phyloP scores from a whole-genome alignment of 2,113 vertebrate species.

The Seriola aureovittata region DNA sequence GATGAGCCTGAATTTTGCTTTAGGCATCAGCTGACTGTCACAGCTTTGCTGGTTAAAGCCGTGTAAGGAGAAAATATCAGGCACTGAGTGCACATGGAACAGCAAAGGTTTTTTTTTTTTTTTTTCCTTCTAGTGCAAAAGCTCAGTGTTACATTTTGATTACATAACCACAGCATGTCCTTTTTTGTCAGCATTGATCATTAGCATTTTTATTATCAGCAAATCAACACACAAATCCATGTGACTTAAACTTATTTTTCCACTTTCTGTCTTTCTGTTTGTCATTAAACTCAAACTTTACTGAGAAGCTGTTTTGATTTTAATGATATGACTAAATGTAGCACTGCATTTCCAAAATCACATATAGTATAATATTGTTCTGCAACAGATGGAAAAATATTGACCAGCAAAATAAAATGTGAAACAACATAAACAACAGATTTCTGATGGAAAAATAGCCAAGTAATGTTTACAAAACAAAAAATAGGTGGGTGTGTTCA shows the following conservation, averaged over 20 bases:
- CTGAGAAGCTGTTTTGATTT: background rate
- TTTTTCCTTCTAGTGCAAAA: background rate
- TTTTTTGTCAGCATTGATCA: background rate
- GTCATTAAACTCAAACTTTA: background rate
- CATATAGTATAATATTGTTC: background rate
- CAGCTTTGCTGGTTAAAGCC: background rate
- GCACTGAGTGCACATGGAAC: slow-evolving; percentile 9
- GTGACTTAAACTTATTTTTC: background rate
- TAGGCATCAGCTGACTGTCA: slow-evolving; percentile 43
- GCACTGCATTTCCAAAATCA: no score
- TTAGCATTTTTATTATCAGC: background rate
- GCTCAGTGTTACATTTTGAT: background rate
- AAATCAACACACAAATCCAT: background rate
- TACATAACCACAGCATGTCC: background rate
- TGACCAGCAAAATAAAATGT: background rate
- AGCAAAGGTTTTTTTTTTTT: background rate
- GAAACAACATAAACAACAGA: background rate
- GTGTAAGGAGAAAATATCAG: slow-evolving; percentile 15
- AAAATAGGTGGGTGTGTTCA: background rate
- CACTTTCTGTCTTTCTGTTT: background rate
- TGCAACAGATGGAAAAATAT: background rate
- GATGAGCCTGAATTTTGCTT: slow-evolving; percentile 23
- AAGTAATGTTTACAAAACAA: background rate
- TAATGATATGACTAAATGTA: background rate
- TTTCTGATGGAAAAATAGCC: background rate